phyloP scores from a whole-genome alignment of 1,140 invertebrate species.

The Drosophila sp. region DNA sequence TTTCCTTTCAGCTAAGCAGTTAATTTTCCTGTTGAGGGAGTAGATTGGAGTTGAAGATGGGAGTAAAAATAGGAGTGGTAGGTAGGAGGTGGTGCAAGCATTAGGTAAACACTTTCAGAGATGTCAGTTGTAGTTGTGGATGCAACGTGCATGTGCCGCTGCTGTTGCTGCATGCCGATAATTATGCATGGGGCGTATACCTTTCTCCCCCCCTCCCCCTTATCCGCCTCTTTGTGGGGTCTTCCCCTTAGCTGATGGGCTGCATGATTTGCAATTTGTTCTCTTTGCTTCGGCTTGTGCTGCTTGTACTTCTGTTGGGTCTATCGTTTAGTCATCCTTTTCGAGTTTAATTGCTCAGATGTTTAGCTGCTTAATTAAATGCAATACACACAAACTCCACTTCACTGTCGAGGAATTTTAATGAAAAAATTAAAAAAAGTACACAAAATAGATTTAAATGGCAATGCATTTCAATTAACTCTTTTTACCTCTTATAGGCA shows the following conservation, averaged over 20 bases:
- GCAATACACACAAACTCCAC: slow-evolving; percentile 29
- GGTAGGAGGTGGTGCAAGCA: background rate
- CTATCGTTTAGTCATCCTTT: slow-evolving; percentile 35
- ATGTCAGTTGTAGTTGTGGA: slow-evolving; percentile 10
- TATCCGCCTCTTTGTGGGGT: background rate
- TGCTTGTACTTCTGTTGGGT: slow-evolving; percentile 20
- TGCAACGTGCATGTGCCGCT: slow-evolving; percentile 4
- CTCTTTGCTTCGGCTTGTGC: background rate
- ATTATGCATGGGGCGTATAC: slow-evolving; percentile 26
- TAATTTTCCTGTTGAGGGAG: slow-evolving; percentile 34
- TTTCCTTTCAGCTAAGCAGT: slow-evolving; percentile 51
- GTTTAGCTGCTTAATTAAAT: slow-evolving; percentile 57
- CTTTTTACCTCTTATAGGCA: slow-evolving; percentile 29
- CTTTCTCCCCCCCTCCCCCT: background rate
- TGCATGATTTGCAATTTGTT: slow-evolving; percentile 38
- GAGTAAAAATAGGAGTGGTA: background rate
- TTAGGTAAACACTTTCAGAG: background rate
- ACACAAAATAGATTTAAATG: slow-evolving; percentile 9
- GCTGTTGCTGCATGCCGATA: slow-evolving; percentile 36
- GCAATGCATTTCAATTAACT: slow-evolving; percentile 58
- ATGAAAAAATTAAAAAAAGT: background rate
- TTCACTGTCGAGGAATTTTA: background rate
- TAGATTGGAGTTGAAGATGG: background rate
- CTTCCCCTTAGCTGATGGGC: slow-evolving; percentile 1
- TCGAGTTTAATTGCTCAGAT: slow-evolving; percentile 33